phyloP scores from a whole-genome alignment of 2,797 vertebrate genomes.

The Eptatretus atami region DNA sequence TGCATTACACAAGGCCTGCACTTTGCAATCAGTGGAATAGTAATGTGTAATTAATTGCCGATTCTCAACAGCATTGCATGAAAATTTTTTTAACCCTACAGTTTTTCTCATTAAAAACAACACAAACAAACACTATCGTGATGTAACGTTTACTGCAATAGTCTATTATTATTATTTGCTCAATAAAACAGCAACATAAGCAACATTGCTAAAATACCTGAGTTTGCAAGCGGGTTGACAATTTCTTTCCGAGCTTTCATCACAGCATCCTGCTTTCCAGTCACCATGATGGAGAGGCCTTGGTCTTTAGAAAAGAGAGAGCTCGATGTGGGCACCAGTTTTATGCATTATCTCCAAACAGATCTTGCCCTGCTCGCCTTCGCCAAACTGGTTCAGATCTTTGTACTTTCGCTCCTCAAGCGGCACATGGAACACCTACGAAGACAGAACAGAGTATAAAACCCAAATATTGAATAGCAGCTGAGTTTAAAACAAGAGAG shows the following conservation, averaged over 20 bases:
- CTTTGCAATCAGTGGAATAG: no score
- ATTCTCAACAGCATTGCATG: no score
- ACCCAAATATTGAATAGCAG: no score
- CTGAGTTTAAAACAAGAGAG: no score
- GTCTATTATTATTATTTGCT: no score
- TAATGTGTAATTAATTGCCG: no score
- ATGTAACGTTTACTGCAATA: no score
- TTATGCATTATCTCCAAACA: slow-evolving; percentile 99
- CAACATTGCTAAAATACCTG: slow-evolving; percentile 22
- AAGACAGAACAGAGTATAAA: not conserved
- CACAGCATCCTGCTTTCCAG: slow-evolving; percentile 78
- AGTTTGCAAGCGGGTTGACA: slow-evolving; percentile 86
- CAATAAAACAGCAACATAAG: no score
- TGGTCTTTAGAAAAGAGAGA: slow-evolving; percentile 97
- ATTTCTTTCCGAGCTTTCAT: slow-evolving; percentile 99
- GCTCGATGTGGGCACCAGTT: slow-evolving; percentile 84
- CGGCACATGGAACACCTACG: slow-evolving; percentile 84
- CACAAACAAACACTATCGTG: no score
- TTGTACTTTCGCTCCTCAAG: slow-evolving; percentile 96
- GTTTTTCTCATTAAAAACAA: no score
- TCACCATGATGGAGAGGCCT: slow-evolving; percentile 98
- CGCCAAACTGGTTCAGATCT: slow-evolving; percentile 82
- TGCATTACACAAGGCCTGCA: no score
- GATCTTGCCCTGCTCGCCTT: slow-evolving; percentile 80
- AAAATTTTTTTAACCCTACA: no score